A percentile compares a stretch with the other conserved stretches of the same genome.
Conservation (phyloP, 2,888 invertebrate species). For the Alviniconcha strummeri region DNA sequence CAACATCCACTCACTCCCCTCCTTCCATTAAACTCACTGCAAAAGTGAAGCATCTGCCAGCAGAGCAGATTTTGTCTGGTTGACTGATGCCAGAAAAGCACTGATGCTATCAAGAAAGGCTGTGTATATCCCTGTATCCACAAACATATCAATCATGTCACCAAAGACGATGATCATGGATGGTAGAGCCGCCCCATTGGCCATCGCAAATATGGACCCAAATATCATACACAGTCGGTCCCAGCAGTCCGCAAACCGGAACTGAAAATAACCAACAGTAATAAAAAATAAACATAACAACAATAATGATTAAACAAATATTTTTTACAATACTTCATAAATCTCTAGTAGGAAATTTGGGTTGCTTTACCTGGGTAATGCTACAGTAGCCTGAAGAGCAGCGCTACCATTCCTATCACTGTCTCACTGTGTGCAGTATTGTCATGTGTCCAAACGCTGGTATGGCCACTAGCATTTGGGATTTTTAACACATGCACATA, state of each 20-base stretch:
- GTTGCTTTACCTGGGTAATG: too few relatives aligned
- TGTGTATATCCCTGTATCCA: conserved; percentile 44
- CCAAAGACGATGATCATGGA: conserved; percentile 72
- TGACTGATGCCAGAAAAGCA: conserved; percentile 32
- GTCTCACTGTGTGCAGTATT: too few relatives aligned
- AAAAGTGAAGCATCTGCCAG: background rate
- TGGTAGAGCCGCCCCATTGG: conserved; percentile 68
- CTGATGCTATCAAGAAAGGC: conserved; percentile 29
- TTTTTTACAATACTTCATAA: background rate
- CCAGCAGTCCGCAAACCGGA: conserved; percentile 62
- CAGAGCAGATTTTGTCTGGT: conserved; percentile 31
- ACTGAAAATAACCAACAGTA: conserved; percentile 57
- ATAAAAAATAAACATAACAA: background rate
- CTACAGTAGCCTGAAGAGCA: too few relatives aligned
- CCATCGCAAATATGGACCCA: conserved; percentile 60
- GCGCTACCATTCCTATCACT: too few relatives aligned
- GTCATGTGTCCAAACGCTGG: too few relatives aligned
- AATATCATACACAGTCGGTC: conserved; percentile 67
- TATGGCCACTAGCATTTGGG: too few relatives aligned
- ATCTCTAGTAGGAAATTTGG: too few relatives aligned
- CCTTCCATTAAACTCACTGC: too few relatives aligned
- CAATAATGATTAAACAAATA: background rate
- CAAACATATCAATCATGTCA: conserved; percentile 69
- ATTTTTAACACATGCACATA: too few relatives aligned
- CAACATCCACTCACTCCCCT: too few relatives aligned